Evolutionary conservation across 2,888 invertebrate species (phyloP).

Genomic region (Drosophila histrio): DNA sequence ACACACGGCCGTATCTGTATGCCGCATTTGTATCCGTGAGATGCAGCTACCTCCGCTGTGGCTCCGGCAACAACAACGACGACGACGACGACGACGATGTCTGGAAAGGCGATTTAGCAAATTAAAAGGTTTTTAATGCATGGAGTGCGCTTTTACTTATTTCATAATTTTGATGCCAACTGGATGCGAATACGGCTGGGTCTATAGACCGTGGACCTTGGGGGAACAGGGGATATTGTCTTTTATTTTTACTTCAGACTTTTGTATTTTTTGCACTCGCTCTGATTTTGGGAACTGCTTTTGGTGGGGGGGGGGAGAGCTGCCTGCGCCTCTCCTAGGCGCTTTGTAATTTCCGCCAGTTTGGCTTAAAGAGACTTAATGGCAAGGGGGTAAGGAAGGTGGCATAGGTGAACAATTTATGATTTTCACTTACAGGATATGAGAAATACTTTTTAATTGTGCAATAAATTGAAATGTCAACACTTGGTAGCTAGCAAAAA

Average conservation of each 20-base stretch:
- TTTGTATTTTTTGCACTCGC: slow-evolving; percentile 26
- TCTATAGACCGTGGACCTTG: slow-evolving; percentile 1
- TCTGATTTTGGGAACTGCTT: slow-evolving; percentile 8
- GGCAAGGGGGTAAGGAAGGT: neutral
- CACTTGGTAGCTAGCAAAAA: slow-evolving; percentile 9
- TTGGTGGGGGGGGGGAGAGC: neutral
- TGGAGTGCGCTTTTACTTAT: slow-evolving; percentile 82
- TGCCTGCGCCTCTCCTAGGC: slow-evolving; percentile 39
- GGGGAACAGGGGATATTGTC: slow-evolving; percentile 6
- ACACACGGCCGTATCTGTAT: slow-evolving; percentile 24
- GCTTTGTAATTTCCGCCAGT: slow-evolving; percentile 60
- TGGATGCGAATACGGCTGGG: slow-evolving; percentile 34
- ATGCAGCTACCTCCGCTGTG: slow-evolving; percentile 24
- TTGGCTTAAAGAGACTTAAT: neutral
- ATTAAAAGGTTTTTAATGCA: slow-evolving; percentile 84
- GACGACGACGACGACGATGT: slow-evolving; percentile 54
- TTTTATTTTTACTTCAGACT: slow-evolving; percentile 41
- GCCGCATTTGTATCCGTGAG: slow-evolving; percentile 34
- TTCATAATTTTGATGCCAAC: slow-evolving; percentile 78
- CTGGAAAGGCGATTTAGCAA: slow-evolving; percentile 84
- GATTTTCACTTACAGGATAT: slow-evolving; percentile 62
- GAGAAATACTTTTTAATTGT: slow-evolving; percentile 70
- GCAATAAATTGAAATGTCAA: slow-evolving; percentile 62
- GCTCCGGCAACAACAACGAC: slow-evolving; percentile 18
- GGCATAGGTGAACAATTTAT: slow-evolving; percentile 59